Evolutionary conservation across 2,113 vertebrate genomes (phyloP).

Genomic region (Notothenia rossii): DNA sequence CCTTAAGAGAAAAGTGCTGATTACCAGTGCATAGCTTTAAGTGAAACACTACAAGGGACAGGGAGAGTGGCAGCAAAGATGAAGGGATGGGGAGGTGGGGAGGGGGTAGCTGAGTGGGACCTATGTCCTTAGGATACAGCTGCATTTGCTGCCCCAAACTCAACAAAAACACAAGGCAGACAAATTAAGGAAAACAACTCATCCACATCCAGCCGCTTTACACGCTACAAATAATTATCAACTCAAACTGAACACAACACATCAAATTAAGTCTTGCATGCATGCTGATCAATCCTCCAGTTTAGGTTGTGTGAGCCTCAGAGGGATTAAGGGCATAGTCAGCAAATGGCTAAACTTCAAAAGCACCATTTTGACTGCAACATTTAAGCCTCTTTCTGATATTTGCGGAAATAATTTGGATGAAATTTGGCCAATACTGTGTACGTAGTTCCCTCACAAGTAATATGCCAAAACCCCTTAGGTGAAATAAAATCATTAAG

Average conservation of each 20-base stretch:
- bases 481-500: slow-evolving; percentile 36
- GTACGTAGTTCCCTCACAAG: slow-evolving; percentile 5
- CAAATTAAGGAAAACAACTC: slow-evolving; percentile 39
- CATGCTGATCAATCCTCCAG: slow-evolving; percentile 50
- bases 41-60: slow-evolving; percentile 37
- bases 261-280: slow-evolving; percentile 37
- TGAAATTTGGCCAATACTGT: slow-evolving; percentile 11
- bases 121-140: slow-evolving; percentile 38
- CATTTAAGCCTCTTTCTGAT: slow-evolving; percentile 50
- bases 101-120: slow-evolving; percentile 37
- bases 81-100: slow-evolving; percentile 25
- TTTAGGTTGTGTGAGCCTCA: slow-evolving; percentile 31
- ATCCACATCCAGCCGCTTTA: slow-evolving; percentile 18
- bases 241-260: slow-evolving; percentile 30
- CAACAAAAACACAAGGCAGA: slow-evolving; percentile 32
- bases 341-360: slow-evolving; percentile 67
- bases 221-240: slow-evolving; percentile 52
- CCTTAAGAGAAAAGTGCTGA: slow-evolving; percentile 59
- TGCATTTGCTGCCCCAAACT: slow-evolving; percentile 23
- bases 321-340: slow-evolving; percentile 45
- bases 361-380: slow-evolving; percentile 45
- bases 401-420: slow-evolving; percentile 43
- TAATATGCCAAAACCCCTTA: background rate
- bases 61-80: slow-evolving; percentile 44
- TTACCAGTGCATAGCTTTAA: slow-evolving; percentile 27